Conservation (phyloP, 37 sponge, comb jelly and placozoan species). For the Chondrosia reniformis region DNA sequence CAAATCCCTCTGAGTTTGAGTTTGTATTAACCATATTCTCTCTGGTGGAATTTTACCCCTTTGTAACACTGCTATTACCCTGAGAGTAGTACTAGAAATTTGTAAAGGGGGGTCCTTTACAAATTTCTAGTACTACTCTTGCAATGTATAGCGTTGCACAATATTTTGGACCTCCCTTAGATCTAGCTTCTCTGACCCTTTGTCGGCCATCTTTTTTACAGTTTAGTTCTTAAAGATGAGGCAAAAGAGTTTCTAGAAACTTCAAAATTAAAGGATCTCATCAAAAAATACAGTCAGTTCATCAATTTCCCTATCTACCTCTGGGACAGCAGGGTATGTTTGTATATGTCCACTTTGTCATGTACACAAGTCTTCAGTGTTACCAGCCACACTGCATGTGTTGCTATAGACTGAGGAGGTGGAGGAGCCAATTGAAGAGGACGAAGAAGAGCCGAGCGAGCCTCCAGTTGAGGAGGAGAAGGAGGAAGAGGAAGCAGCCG, state of each 20-base stretch:
- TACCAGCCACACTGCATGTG: not conserved
- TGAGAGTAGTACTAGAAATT: too few species aligned
- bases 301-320: constrained; percentile 99
- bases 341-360: not conserved
- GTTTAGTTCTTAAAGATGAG: constrained; percentile 93
- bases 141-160: too few species aligned
- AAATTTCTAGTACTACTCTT: too few species aligned
- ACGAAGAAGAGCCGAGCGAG: constrained; percentile 41
- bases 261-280: constrained; percentile 65
- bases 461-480: constrained; percentile 46
- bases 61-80: too few species aligned
- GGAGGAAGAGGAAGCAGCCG: constrained; percentile 60
- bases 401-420: constrained; percentile 40
- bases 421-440: constrained; percentile 35
- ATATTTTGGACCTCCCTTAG: not conserved
- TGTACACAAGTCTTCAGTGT: not conserved
- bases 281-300: constrained; percentile 97
- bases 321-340: constrained; percentile 91
- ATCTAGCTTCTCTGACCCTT: not conserved
- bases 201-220: not conserved
- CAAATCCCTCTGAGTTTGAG: too few species aligned
- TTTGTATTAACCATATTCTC: too few species aligned
- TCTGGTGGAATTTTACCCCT: too few species aligned
- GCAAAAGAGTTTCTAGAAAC: constrained; percentile 87
- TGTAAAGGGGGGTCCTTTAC: too few species aligned